Evolutionary conservation across 2,113 vertebrate genomes (phyloP), one percentile per base, ranked within the genome.

Genomic region (Halichoerus grypus): DNA sequence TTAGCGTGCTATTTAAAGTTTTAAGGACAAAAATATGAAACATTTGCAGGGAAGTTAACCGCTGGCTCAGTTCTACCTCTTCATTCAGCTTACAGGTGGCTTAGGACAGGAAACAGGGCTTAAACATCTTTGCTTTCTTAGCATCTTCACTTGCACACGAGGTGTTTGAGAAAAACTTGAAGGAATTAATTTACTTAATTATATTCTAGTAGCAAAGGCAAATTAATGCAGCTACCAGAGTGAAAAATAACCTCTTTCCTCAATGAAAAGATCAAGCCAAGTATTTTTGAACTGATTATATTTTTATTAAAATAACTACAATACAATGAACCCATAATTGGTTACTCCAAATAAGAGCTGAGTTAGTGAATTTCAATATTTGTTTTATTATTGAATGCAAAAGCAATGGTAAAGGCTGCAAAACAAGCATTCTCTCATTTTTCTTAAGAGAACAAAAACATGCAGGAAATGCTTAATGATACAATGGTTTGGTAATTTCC

Each of bases 111-210:
- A 80, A 82, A 79, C 1, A 4, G 13, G 61, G n/a, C 39, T 77
- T 67, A 85, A 88, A 88, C 59, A 93, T 93, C 85, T 79, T 92
- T 88, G 51, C 88, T 94, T 93, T 83, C 96, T 77, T 77, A 61
- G 65, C 61, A 95, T 61, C 53, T 96, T 81, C 46, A 71, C 77
- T 96, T 97, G 77, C 82, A 93, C 26, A 67, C 74, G 36, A 95
- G 63, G 67, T 79, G 65, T 97, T 61, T 80, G 95, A 97, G 77
- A 94, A 98, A 97, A 92, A 90, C 82, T 63, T 95, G 72, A 93
- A 96, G 67, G 57, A 97, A 97, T 97, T 96, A 97, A 97, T 97
- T 96, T 91, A 92, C 88, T 97, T 97, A 97, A 95, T 98, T 97
- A 97, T 81, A 95, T 97, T 97, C 96, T 89, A 97, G 80, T 67